Conservation (phyloP, 2,888 invertebrate species). For the Anodontia alba region DNA sequence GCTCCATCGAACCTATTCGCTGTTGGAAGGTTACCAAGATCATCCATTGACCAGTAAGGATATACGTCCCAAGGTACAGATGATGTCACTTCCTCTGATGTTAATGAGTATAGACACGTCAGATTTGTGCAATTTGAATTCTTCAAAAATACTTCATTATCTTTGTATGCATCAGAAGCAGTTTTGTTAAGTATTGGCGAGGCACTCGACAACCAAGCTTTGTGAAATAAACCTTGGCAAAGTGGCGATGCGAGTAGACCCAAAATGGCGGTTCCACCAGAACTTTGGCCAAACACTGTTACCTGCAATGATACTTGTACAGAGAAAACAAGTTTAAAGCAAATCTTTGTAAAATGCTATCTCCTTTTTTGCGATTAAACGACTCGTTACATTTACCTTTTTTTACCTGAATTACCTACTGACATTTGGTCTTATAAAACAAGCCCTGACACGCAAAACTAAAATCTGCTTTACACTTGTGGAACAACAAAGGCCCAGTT, state of each 20-base stretch:
- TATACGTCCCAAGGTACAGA: constrained; percentile 73
- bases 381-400: no score
- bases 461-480: no score
- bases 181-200: constrained; percentile 75
- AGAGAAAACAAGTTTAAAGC: not conserved
- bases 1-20: constrained; percentile 65
- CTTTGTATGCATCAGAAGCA: constrained; percentile 63
- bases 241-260: constrained; percentile 88
- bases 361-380: no score
- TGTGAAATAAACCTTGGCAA: constrained; percentile 88
- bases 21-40: constrained; percentile 76
- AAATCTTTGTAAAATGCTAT: no score
- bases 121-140: constrained; percentile 48
- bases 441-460: no score
- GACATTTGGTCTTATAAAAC: no score
- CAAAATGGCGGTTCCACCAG: constrained; percentile 93
- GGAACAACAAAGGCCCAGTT: no score
- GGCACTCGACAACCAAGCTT: constrained; percentile 85
- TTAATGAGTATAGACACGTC: constrained; percentile 54
- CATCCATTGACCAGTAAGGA: constrained; percentile 73
- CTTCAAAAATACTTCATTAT: constrained; percentile 73
- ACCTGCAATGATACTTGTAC: constrained; percentile 86
- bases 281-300: constrained; percentile 93
- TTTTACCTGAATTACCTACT: no score
- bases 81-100: constrained; percentile 67